Base-by-base conservation (phyloP, 2,888 invertebrate genomes). In the Oxystoma pomonae region DNA sequence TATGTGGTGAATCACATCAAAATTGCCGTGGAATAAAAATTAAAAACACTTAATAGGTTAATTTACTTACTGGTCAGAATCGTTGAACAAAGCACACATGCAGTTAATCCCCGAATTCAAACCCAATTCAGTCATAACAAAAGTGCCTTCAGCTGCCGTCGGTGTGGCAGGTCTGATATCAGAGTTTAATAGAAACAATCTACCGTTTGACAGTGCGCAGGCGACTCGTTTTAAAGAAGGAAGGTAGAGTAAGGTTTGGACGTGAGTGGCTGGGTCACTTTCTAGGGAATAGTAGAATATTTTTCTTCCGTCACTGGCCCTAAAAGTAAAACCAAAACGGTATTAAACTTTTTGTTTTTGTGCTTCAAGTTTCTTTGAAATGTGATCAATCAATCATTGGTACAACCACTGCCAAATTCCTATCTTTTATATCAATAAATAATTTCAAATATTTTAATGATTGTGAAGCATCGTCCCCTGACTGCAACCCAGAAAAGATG, bases 61-160 rank as follows among this genome's bases (percentile, higher is more conserved):
- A n/a, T n/a, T n/a, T n/a, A 72, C 74, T 73, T 75, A 77, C 81
- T 74, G 71, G 69, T 78, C 72, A 66, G 80, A 76, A 56, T 79
- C 77, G 53, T 74, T 78, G 66, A 78, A 79, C 35, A 88, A 83
- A 0, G 87, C 85, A 58, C 90, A 86, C 57, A 90, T 83, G 64
- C 90, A 90, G 76, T 87, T 85, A 65, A 92, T 82, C 61, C 86
- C 84, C 2, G 86, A 85, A 51, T 87, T 88, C 0, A 89, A 86
- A 35, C 90, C 90, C 1, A 91, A 83, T 77, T 92, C 91, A 0
- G 90, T 90, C 76, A 91, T 82, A 22, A 92, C 90, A 81, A 91
- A 92, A 56, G 87, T 87, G 17, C 90, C 90, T 74, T 91, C 91
- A 1, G 86, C 87, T 71, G 85, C 83, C 3, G 86, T 86, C 51